Evolutionary conservation across 2,113 vertebrate species (phyloP).

Genomic region (Oryzias woworae): DNA sequence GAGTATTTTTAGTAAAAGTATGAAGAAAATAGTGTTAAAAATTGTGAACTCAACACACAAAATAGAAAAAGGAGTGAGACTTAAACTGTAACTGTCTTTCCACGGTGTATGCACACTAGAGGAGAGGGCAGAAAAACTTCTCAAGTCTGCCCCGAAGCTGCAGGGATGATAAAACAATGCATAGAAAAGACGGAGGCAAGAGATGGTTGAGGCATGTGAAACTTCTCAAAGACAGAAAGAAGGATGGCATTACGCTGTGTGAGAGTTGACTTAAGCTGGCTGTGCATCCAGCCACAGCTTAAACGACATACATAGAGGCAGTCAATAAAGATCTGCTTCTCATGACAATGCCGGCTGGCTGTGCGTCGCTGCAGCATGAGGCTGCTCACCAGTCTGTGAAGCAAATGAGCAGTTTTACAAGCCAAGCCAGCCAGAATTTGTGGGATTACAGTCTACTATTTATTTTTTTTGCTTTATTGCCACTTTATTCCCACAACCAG

Average conservation of each 20-base stretch:
- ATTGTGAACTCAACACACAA: not conserved
- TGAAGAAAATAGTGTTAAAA: too few species aligned
- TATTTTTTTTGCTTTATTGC: not conserved
- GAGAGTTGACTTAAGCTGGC: conserved; percentile 39
- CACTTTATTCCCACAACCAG: not conserved
- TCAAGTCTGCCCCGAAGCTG: too few species aligned
- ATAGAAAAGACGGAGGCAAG: too few species aligned
- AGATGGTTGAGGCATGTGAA: too few species aligned
- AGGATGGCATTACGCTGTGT: conserved; percentile 32
- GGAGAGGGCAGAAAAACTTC: too few species aligned
- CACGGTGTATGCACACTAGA: too few species aligned
- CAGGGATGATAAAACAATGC: too few species aligned
- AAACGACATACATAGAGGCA: conserved; percentile 29
- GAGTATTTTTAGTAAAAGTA: not conserved
- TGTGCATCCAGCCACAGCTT: conserved; percentile 18
- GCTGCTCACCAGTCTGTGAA: conserved; percentile 9
- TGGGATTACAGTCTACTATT: not conserved
- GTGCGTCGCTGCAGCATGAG: conserved; percentile 21
- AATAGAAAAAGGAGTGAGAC: not conserved
- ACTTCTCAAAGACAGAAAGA: not conserved
- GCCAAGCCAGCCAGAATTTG: not conserved
- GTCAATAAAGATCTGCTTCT: conserved; percentile 58
- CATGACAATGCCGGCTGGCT: conserved; percentile 42
- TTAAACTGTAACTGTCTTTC: too few species aligned
- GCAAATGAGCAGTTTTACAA: not conserved